These are phyloP conservation scores for Drosophila quadrilineata DNA, from an alignment of 1,140 invertebrate species.

Conservation along the genomic window DNA sequence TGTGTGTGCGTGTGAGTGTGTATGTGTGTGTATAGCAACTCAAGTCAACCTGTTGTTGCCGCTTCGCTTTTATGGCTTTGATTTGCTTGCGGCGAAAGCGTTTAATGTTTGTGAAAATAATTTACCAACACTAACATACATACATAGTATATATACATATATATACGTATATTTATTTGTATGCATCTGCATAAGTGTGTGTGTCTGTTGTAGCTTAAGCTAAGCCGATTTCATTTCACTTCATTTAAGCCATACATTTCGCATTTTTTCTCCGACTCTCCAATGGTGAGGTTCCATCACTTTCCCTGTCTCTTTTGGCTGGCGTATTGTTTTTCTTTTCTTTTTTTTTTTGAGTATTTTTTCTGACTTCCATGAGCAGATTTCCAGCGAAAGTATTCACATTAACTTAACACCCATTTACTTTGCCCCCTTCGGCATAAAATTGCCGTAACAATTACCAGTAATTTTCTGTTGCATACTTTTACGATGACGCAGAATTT, in stretches of 20 bases:
- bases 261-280: slow-evolving; percentile 1
- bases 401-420: slow-evolving; percentile 2
- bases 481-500: too few relatives aligned
- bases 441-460: too few relatives aligned
- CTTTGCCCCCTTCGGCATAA: slow-evolving; percentile 19
- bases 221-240: slow-evolving; percentile 60
- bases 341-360: too few relatives aligned
- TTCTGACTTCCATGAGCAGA: slow-evolving; percentile 32
- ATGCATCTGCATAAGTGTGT: neutral
- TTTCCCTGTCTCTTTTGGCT: too few relatives aligned
- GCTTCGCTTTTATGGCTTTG: slow-evolving; percentile 34
- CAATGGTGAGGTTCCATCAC: too few relatives aligned
- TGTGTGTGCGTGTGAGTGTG: too few relatives aligned
- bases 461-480: slow-evolving; percentile 17
- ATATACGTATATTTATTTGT: neutral
- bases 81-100: slow-evolving; percentile 30
- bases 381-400: slow-evolving; percentile 12
- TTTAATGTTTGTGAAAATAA: slow-evolving; percentile 45
- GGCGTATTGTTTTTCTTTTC: too few relatives aligned
- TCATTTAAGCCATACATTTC: slow-evolving; percentile 43
- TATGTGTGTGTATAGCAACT: neutral
- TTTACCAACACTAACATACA: too few relatives aligned
- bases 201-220: slow-evolving; percentile 32
- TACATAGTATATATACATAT: too few relatives aligned
- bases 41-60: slow-evolving; percentile 51